A percentile compares a stretch with the other conserved stretches of the same genome.
Conservation (phyloP, 2,888 invertebrate species). For the Leucoptera coffeella region DNA sequence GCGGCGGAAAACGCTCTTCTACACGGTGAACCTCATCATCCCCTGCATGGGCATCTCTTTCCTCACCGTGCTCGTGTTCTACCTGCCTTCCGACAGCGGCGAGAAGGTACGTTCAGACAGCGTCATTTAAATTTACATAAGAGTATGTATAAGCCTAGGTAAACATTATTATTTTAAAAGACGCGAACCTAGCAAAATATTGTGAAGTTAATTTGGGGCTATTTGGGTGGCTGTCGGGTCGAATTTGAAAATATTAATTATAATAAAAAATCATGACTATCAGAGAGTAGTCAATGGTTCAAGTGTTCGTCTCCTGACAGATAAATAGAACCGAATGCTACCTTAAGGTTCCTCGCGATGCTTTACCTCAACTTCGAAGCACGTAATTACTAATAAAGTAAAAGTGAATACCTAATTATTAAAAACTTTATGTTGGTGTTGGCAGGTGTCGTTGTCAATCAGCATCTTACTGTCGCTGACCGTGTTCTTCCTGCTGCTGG, state of each 20-base stretch:
- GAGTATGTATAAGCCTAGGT: too few relatives aligned
- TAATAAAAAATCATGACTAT: neutral
- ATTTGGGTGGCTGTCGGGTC: constrained; percentile 11
- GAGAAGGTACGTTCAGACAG: too few relatives aligned
- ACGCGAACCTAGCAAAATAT: neutral
- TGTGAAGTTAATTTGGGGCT: neutral
- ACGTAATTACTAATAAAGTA: neutral
- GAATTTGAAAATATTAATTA: neutral
- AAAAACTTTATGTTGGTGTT: too few relatives aligned
- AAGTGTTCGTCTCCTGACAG: neutral
- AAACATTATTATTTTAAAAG: constrained; percentile 6
- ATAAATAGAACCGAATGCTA: too few relatives aligned
- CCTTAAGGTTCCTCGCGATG: too few relatives aligned
- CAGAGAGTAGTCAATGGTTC: neutral
- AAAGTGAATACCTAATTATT: too few relatives aligned
- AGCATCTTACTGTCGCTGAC: constrained; percentile 91
- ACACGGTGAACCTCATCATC: constrained; percentile 94
- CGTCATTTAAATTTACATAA: too few relatives aligned
- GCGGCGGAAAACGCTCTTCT: constrained; percentile 92
- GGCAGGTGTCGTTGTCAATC: constrained; percentile 89
- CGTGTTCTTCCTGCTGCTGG: constrained; percentile 89
- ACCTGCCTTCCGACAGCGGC: constrained; percentile 94
- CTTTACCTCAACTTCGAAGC: too few relatives aligned
- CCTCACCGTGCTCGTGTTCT: constrained; percentile 94
- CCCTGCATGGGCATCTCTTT: constrained; percentile 97